Conservation (phyloP, 1,140 invertebrate genomes). For the Bombus haemorrhoidalis region DNA sequence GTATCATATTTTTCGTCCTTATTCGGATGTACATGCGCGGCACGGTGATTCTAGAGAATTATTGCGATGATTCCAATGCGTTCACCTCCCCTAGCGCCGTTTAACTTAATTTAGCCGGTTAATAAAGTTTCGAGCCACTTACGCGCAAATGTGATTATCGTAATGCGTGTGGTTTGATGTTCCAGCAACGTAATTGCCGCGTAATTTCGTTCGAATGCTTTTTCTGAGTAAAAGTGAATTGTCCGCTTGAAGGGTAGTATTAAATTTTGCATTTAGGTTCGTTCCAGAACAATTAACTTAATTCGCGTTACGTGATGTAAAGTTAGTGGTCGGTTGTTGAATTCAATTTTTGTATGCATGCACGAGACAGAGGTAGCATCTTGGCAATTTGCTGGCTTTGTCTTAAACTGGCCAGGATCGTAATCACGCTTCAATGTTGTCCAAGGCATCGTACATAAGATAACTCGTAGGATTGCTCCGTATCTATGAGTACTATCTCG, state of each 20-base stretch:
- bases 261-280: background rate
- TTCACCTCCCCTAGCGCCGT: background rate
- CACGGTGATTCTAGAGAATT: background rate
- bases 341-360: no score
- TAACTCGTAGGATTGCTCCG: constrained; percentile 64
- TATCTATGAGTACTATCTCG: constrained; percentile 75
- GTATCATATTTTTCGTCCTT: constrained; percentile 13
- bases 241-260: background rate
- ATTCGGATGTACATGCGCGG: background rate
- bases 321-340: background rate
- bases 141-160: background rate
- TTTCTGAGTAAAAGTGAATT: background rate
- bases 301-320: background rate
- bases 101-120: background rate
- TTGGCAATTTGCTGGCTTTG: constrained; percentile 17
- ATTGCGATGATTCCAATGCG: background rate
- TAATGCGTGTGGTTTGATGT: background rate
- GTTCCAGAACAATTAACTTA: background rate
- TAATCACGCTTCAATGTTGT: constrained; percentile 17
- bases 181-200: background rate
- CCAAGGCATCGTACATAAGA: constrained; percentile 68
- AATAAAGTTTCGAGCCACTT: background rate
- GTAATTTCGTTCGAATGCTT: background rate
- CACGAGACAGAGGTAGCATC: background rate
- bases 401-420: constrained; percentile 36